These are phyloP conservation scores for Scylla paramamosain DNA, from an alignment of 1,140 invertebrate species.

Conservation along the genomic window DNA sequence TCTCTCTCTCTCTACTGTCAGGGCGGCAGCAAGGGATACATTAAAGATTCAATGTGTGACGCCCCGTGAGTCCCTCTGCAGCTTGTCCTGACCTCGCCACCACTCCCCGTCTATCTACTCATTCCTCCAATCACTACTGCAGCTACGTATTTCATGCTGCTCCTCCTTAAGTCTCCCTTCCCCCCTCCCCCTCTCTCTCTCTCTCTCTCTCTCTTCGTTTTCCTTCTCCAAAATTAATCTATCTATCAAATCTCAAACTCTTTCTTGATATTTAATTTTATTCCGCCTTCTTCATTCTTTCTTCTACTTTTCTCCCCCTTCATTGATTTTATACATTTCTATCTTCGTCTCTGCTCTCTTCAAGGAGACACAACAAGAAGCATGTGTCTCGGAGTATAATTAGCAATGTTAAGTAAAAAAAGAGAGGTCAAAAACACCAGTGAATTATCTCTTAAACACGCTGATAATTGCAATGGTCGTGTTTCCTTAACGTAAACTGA, in stretches of 20 bases:
- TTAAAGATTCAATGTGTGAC: too few species aligned
- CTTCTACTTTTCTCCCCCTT: neutral
- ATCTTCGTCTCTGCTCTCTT: neutral
- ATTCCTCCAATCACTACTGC: neutral
- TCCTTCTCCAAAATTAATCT: neutral
- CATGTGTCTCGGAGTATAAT: too few species aligned
- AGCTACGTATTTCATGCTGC: neutral
- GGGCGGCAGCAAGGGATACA: too few species aligned
- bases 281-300: neutral
- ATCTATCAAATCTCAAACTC: neutral
- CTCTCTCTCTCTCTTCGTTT: neutral
- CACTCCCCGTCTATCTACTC: neutral
- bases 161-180: neutral
- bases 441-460: too few species aligned
- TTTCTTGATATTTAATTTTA: neutral
- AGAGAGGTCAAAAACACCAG: too few species aligned
- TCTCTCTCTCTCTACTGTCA: neutral
- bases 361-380: too few species aligned
- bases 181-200: conserved; percentile 17
- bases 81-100: too few species aligned
- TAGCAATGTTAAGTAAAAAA: too few species aligned
- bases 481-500: too few species aligned
- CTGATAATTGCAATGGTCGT: too few species aligned
- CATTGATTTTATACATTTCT: neutral
- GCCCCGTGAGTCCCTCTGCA: too few species aligned